Conservation (phyloP, 2,113 vertebrate species). For the Ellobius talpinus region DNA sequence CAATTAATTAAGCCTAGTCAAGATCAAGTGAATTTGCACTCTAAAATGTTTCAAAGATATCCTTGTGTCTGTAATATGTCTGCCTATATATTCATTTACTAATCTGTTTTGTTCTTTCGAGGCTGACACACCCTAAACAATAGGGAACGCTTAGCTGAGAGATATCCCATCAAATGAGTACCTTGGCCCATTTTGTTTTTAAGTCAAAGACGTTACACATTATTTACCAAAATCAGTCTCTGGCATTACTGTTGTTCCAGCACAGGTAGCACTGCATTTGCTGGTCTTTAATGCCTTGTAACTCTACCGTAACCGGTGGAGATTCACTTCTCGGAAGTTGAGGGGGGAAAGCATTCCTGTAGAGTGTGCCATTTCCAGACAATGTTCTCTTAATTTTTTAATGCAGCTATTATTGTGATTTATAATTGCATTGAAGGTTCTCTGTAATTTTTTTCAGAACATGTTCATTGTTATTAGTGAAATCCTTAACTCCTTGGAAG, state of each 20-base stretch:
- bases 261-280: slow-evolving; percentile 4
- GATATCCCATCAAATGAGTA: neutral
- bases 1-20: neutral
- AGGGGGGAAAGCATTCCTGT: slow-evolving; percentile 77
- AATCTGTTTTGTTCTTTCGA: slow-evolving; percentile 42
- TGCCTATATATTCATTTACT: neutral
- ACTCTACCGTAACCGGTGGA: slow-evolving; percentile 72
- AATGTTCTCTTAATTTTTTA: slow-evolving; percentile 85
- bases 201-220: neutral
- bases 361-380: slow-evolving; percentile 81
- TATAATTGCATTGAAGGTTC: slow-evolving; percentile 79
- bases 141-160: neutral
- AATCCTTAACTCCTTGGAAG: slow-evolving; percentile 63
- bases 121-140: slow-evolving; percentile 30
- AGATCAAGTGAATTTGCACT: neutral
- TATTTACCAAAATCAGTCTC: slow-evolving; percentile 39
- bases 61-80: neutral
- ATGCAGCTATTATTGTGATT: slow-evolving; percentile 84
- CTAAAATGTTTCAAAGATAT: neutral
- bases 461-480: slow-evolving; percentile 70
- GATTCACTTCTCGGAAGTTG: slow-evolving; percentile 78
- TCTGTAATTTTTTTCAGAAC: slow-evolving; percentile 75
- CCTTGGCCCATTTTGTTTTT: neutral
- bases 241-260: neutral
- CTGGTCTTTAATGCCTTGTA: slow-evolving; percentile 62